Evolutionary conservation across 2,113 vertebrate species (phyloP).

Genomic region (Cyprinus carpio): DNA sequence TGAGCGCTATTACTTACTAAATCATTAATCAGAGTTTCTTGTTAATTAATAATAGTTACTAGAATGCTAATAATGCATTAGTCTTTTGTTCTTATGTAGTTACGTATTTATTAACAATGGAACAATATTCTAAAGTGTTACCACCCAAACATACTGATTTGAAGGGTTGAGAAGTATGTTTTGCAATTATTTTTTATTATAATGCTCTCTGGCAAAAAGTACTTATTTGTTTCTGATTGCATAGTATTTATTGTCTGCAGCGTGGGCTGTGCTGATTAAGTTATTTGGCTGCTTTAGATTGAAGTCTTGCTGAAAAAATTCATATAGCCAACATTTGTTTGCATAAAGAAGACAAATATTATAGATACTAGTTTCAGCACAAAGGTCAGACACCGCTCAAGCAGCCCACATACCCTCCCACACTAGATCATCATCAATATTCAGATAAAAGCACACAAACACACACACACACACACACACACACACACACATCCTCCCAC

Average conservation of each 20-base stretch:
- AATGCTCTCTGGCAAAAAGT: background rate
- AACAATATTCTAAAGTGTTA: too few relatives aligned
- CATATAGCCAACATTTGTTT: constrained; percentile 40
- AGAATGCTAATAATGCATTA: too few relatives aligned
- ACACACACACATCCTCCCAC: constrained; percentile 11
- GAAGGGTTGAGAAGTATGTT: background rate
- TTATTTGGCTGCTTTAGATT: constrained; percentile 27
- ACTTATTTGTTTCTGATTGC: constrained; percentile 29
- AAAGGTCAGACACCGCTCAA: constrained; percentile 64
- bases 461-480: background rate
- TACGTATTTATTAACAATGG: too few relatives aligned
- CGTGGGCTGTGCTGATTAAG: constrained; percentile 33
- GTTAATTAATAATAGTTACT: too few relatives aligned
- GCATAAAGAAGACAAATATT: constrained; percentile 38
- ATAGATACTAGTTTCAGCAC: constrained; percentile 53
- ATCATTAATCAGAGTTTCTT: too few relatives aligned
- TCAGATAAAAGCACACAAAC: constrained; percentile 29
- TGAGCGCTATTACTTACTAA: too few relatives aligned
- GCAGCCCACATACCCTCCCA: constrained; percentile 17
- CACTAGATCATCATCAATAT: constrained; percentile 38
- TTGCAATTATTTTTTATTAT: constrained; percentile 5
- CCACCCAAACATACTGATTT: background rate
- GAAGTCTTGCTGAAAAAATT: constrained; percentile 33
- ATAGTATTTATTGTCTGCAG: background rate
- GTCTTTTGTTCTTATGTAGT: too few relatives aligned